A percentile compares a stretch with the other conserved stretches of the same genome.
These are phyloP conservation scores for Drusus annulatus DNA, from an alignment of 1,140 invertebrate species.

Conservation along the genomic window DNA sequence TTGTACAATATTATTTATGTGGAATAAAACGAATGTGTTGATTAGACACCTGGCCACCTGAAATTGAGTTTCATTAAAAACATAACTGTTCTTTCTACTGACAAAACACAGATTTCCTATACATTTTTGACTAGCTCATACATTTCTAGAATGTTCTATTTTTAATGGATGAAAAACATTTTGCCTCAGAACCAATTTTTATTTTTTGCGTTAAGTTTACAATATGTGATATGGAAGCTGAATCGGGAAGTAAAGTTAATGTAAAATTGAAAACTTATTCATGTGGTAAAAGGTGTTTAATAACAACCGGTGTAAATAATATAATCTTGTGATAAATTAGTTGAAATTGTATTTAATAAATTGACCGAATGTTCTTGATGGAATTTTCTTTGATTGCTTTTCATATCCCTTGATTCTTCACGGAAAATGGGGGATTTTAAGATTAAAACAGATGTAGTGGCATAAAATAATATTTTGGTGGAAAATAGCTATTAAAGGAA, in stretches of 20 bases:
- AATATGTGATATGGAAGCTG: not conserved
- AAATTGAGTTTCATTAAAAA: too few species aligned
- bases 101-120: too few species aligned
- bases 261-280: not conserved
- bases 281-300: conserved; percentile 7
- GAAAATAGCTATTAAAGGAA: too few species aligned
- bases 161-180: not conserved
- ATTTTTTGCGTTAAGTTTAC: not conserved
- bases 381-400: not conserved
- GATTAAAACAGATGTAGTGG: too few species aligned
- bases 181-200: not conserved
- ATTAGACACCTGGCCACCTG: not conserved
- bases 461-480: too few species aligned
- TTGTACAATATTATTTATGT: conserved; percentile 1
- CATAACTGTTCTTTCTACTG: too few species aligned
- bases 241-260: not conserved
- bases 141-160: not conserved
- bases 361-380: conserved; percentile 23
- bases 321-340: conserved; percentile 35
- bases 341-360: conserved; percentile 35
- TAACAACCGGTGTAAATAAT: conserved; percentile 26
- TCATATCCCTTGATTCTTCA: not conserved
- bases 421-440: too few species aligned
- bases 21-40: not conserved
- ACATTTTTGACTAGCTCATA: not conserved